phyloP scores from a whole-genome alignment of 2,797 vertebrate species.

The Syngnathus rostellatus region DNA sequence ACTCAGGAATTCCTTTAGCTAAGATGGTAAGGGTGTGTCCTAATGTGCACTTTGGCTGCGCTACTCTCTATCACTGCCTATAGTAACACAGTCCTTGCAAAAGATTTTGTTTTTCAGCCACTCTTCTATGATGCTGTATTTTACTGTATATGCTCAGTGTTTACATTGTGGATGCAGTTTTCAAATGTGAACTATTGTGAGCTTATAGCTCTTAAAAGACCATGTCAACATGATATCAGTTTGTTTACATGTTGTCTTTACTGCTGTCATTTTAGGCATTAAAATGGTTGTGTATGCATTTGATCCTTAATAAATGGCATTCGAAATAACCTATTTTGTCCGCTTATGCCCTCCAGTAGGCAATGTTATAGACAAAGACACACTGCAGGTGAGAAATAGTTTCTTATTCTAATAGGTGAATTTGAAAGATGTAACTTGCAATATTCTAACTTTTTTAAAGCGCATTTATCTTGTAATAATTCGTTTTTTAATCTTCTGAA shows the following conservation, averaged over 20 bases:
- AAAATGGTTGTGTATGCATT: constrained; percentile 69
- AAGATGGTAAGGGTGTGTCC: constrained; percentile 61
- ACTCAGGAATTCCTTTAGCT: constrained; percentile 2
- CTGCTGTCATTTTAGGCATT: constrained; percentile 68
- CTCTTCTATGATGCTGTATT: constrained; percentile 58
- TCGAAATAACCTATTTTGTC: constrained; percentile 37
- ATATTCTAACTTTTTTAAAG: too few species aligned
- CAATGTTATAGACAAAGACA: too few species aligned
- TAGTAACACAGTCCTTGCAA: constrained; percentile 39
- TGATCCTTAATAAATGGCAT: constrained; percentile 70
- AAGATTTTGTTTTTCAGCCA: constrained; percentile 49
- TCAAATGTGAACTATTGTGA: background rate
- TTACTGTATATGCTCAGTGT: constrained; percentile 28
- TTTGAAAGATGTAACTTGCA: too few species aligned
- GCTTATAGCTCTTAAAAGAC: background rate
- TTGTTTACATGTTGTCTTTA: constrained; percentile 22
- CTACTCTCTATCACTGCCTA: constrained; percentile 39
- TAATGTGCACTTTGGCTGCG: constrained; percentile 60
- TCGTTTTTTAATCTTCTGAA: too few species aligned
- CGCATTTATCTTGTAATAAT: too few species aligned
- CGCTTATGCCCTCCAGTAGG: too few species aligned
- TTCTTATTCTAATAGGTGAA: too few species aligned
- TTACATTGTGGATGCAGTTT: background rate
- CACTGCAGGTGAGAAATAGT: too few species aligned
- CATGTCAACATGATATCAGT: constrained; percentile 40